Conservation (phyloP, 2,888 invertebrate species). For the Drosophila rubida region DNA sequence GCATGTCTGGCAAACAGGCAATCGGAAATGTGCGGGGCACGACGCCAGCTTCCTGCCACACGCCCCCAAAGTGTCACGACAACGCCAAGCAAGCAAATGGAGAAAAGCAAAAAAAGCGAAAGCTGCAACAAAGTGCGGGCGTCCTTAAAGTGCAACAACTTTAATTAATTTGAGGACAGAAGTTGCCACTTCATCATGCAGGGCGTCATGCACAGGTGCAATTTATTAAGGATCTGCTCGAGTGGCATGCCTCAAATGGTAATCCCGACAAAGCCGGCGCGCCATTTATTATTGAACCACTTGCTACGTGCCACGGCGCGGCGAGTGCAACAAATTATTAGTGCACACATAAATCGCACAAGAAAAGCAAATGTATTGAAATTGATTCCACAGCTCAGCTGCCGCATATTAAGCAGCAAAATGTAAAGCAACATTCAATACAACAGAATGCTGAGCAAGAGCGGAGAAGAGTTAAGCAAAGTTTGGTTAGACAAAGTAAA, state of each 20-base stretch:
- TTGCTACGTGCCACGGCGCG: conserved; percentile 60
- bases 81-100: too few species aligned
- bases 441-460: too few species aligned
- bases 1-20: conserved; percentile 63
- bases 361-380: conserved; percentile 49
- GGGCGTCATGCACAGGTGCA: conserved; percentile 80
- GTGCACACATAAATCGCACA: conserved; percentile 13
- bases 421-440: neutral
- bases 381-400: conserved; percentile 74
- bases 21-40: conserved; percentile 14
- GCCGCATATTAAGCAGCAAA: conserved; percentile 67
- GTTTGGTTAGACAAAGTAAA: conserved; percentile 67
- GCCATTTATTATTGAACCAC: conserved; percentile 81
- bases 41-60: neutral
- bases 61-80: too few species aligned
- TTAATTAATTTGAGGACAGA: conserved; percentile 69
- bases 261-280: conserved; percentile 82
- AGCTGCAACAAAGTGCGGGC: conserved; percentile 12
- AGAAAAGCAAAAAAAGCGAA: conserved; percentile 38
- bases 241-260: conserved; percentile 70
- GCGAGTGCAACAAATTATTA: conserved; percentile 41
- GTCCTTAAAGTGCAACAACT: conserved; percentile 46
- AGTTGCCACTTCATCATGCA: conserved; percentile 59
- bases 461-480: conserved; percentile 14
- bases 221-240: conserved; percentile 64